phyloP scores from a whole-genome alignment of 1,140 invertebrate genomes.

The Colletes gigas region DNA sequence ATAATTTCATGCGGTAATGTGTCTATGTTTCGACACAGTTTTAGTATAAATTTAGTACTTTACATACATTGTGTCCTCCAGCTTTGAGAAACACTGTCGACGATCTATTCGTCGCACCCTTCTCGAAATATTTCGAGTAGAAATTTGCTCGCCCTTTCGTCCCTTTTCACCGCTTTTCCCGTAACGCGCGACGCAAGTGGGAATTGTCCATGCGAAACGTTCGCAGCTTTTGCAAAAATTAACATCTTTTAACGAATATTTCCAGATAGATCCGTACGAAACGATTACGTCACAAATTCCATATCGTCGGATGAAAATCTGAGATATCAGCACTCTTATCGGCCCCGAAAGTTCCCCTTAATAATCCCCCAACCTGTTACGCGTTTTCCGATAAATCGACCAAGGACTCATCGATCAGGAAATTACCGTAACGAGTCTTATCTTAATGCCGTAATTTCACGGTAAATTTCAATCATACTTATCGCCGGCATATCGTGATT shows the following conservation, averaged over 20 bases:
- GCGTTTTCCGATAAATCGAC: neutral
- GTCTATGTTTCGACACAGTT: too few relatives aligned
- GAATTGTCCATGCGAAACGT: too few relatives aligned
- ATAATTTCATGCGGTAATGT: too few relatives aligned
- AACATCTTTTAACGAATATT: too few relatives aligned
- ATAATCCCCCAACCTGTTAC: neutral
- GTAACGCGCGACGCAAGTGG: neutral
- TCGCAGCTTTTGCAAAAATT: too few relatives aligned
- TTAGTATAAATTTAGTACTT: too few relatives aligned
- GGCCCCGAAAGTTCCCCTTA: neutral
- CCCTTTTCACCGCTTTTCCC: neutral
- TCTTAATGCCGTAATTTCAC: slow-evolving; percentile 31
- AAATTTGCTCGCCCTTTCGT: neutral
- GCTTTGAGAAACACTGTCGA: neutral
- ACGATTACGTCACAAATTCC: too few relatives aligned
- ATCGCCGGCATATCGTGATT: slow-evolving; percentile 17
- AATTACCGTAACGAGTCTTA: slow-evolving; percentile 32
- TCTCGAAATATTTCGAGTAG: neutral
- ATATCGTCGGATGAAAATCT: too few relatives aligned
- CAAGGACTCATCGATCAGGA: slow-evolving; percentile 28
- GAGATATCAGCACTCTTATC: too few relatives aligned
- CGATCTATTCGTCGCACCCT: neutral
- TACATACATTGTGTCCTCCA: too few relatives aligned
- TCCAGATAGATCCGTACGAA: too few relatives aligned
- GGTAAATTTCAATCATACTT: slow-evolving; percentile 33